Conservation (phyloP, 2,113 vertebrate species). For the Nannospalax galili region DNA sequence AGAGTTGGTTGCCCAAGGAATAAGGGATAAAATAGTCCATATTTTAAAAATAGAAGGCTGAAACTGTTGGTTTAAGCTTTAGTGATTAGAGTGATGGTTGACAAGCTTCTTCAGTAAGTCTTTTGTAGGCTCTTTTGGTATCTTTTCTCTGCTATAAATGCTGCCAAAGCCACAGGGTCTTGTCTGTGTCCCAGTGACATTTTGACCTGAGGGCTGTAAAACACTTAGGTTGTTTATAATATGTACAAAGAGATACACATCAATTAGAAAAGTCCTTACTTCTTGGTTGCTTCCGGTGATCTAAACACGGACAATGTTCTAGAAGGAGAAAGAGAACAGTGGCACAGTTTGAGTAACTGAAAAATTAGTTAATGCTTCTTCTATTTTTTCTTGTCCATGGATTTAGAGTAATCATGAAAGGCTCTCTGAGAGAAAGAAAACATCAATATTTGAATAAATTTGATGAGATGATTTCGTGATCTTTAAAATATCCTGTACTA, state of each 20-base stretch:
- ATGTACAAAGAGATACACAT: background rate
- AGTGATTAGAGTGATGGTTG: background rate
- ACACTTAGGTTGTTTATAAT: background rate
- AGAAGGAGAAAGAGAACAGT: background rate
- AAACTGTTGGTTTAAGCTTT: background rate
- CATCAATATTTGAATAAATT: background rate
- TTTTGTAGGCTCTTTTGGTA: background rate
- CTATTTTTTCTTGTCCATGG: background rate
- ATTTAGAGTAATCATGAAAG: conserved; percentile 20
- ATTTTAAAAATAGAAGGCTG: background rate
- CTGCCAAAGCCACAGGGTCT: background rate
- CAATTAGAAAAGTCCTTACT: conserved; percentile 29
- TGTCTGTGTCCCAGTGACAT: background rate
- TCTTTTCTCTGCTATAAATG: background rate
- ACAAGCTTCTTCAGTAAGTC: background rate
- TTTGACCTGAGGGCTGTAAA: background rate
- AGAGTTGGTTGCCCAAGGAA: background rate
- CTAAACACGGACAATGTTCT: conserved; percentile 55
- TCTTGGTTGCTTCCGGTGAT: conserved; percentile 43
- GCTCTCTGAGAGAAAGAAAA: conserved; percentile 36
- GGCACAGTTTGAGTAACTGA: conserved; percentile 8
- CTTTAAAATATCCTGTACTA: background rate
- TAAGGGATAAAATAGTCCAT: background rate
- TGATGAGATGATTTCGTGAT: background rate
- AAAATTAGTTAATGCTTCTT: conserved; percentile 35